Conservation (phyloP, 2,888 invertebrate species). For the Lithodes maja region DNA sequence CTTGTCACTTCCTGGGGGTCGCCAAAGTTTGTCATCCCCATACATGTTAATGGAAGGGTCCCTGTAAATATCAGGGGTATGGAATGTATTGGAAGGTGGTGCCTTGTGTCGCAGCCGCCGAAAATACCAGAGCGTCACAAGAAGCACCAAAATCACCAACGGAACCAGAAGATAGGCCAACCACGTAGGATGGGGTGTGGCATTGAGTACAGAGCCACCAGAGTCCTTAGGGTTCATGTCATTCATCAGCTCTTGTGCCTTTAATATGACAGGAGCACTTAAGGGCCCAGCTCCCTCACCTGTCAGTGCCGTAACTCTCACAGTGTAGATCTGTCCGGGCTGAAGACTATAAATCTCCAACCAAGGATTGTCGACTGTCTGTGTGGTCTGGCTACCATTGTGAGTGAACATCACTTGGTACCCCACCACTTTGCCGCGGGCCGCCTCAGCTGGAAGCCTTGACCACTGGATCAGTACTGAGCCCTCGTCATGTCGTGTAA, state of each 20-base stretch:
- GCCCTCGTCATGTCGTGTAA: constrained; percentile 53
- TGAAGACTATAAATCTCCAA: constrained; percentile 92
- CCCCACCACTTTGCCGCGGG: constrained; percentile 56
- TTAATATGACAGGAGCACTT: constrained; percentile 13
- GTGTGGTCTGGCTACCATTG: constrained; percentile 78
- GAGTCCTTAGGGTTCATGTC: constrained; percentile 22
- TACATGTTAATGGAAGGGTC: constrained; percentile 68
- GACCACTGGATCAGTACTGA: constrained; percentile 61
- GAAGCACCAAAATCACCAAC: constrained; percentile 52
- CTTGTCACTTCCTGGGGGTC: constrained; percentile 60
- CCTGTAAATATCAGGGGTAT: constrained; percentile 40
- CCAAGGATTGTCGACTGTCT: constrained; percentile 85
- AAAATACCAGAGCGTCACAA: constrained; percentile 46
- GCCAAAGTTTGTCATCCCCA: constrained; percentile 67
- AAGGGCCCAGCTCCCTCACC: constrained; percentile 80
- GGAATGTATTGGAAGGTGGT: constrained; percentile 41
- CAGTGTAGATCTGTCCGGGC: constrained; percentile 86
- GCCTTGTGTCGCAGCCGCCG: constrained; percentile 46
- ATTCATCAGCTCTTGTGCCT: background rate
- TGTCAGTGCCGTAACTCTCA: constrained; percentile 87
- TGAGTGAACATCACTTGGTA: constrained; percentile 80
- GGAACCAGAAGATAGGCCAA: constrained; percentile 66
- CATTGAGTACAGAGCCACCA: constrained; percentile 50
- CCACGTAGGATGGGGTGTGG: constrained; percentile 60
- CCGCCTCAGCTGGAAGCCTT: constrained; percentile 32